Evolutionary conservation across 2,797 vertebrate species (phyloP).

Genomic region (Gymnoscopelus microlampas): DNA sequence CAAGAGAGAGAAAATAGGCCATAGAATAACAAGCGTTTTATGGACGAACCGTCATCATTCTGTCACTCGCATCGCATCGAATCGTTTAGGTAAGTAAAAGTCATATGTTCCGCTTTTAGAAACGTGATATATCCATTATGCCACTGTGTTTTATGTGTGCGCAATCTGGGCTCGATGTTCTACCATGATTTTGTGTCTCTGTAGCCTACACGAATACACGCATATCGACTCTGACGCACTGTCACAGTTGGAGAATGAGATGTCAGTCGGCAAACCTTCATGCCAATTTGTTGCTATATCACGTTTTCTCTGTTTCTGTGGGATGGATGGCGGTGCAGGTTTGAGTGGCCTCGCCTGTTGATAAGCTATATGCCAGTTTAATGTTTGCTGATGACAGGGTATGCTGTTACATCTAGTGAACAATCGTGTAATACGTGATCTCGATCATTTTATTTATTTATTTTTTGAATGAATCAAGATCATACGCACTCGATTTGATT

Average conservation of each 20-base stretch:
- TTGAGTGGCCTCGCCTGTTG: constrained; percentile 77
- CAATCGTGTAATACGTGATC: constrained; percentile 27
- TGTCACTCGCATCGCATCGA: constrained; percentile 50
- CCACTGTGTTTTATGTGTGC: constrained; percentile 58
- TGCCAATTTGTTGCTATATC: constrained; percentile 69
- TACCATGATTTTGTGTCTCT: constrained; percentile 65
- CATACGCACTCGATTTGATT: constrained; percentile 63
- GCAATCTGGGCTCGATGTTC: constrained; percentile 45
- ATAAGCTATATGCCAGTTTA: constrained; percentile 65
- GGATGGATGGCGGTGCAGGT: constrained; percentile 29
- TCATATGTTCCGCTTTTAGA: constrained; percentile 50
- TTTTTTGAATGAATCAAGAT: constrained; percentile 41
- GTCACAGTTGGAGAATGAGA: constrained; percentile 66
- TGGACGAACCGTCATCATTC: constrained; percentile 59
- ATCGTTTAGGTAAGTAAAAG: constrained; percentile 71
- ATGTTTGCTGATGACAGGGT: constrained; percentile 32
- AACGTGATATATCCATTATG: constrained; percentile 42
- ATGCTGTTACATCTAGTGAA: constrained; percentile 42
- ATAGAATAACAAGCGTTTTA: constrained; percentile 47
- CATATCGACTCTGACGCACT: constrained; percentile 75
- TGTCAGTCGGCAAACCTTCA: constrained; percentile 50
- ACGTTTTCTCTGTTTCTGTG: constrained; percentile 52
- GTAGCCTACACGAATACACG: constrained; percentile 69
- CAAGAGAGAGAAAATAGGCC: constrained; percentile 52
- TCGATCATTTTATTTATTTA: constrained; percentile 13